phyloP scores from a whole-genome alignment of 2,888 invertebrate species.

The Rhamnusium bicolor region DNA sequence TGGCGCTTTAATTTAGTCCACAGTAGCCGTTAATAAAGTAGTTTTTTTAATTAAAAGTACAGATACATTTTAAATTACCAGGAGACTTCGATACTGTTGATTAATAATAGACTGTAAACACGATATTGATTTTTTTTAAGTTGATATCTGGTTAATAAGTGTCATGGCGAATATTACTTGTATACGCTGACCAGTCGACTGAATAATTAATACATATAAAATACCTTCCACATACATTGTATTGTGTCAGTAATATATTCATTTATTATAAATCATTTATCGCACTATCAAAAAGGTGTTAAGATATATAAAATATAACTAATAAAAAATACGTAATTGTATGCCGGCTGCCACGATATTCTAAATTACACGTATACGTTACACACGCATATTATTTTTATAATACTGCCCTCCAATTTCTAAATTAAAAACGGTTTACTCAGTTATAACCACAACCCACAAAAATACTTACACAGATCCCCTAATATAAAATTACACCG shows the following conservation, averaged over 20 bases:
- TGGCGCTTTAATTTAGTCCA: constrained; percentile 36
- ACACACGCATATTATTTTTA: no score
- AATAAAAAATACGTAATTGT: neutral
- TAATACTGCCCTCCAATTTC: no score
- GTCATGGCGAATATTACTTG: neutral
- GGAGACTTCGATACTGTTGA: constrained; percentile 23
- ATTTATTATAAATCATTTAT: neutral
- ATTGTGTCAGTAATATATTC: neutral
- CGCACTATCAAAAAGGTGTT: neutral
- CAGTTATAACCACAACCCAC: no score
- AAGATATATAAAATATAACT: neutral
- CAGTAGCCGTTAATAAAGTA: constrained; percentile 51
- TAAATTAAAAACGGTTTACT: no score
- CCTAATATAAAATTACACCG: no score
- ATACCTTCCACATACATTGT: neutral
- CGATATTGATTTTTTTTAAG: constrained; percentile 14
- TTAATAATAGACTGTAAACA: constrained; percentile 21
- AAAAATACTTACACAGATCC: no score
- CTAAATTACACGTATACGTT: neutral
- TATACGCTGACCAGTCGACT: neutral
- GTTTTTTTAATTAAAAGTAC: constrained; percentile 54
- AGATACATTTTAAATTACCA: constrained; percentile 48
- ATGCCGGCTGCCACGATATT: neutral
- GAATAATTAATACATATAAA: constrained; percentile 7
- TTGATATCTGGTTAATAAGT: neutral